These are phyloP conservation scores for Anthonomus grandis DNA, from an alignment of 1,140 invertebrate genomes.

Conservation along the genomic window DNA sequence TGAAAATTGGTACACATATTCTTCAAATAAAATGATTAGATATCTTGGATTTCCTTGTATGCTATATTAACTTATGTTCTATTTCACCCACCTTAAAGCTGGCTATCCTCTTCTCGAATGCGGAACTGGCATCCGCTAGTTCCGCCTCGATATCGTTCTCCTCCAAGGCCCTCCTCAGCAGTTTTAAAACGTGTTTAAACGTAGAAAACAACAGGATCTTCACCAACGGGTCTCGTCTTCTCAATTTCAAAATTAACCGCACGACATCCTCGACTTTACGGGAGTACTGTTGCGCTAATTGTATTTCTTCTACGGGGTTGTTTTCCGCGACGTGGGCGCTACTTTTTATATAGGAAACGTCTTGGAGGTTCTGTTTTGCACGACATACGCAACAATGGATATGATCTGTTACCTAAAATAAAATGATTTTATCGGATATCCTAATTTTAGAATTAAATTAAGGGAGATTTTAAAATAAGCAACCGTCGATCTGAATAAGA, in stretches of 20 bases:
- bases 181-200: constrained; percentile 63
- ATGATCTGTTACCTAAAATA: too few relatives aligned
- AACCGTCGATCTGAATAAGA: too few relatives aligned
- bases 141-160: constrained; percentile 57
- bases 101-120: constrained; percentile 49
- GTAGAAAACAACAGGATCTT: constrained; percentile 75
- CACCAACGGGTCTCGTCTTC: constrained; percentile 54
- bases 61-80: too few relatives aligned
- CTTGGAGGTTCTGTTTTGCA: constrained; percentile 51
- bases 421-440: too few relatives aligned
- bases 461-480: too few relatives aligned
- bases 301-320: constrained; percentile 26
- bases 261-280: constrained; percentile 72
- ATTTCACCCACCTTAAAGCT: constrained; percentile 55
- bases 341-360: constrained; percentile 61
- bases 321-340: constrained; percentile 32
- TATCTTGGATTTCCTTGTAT: too few relatives aligned
- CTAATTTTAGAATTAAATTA: too few relatives aligned
- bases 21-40: too few relatives aligned
- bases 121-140: constrained; percentile 17
- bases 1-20: too few relatives aligned
- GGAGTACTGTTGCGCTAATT: constrained; percentile 62
- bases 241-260: constrained; percentile 57
- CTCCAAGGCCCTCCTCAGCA: constrained; percentile 58
- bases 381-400: constrained; percentile 67